These are phyloP conservation scores for Anolis carolinensis DNA, from an alignment of 2,113 vertebrate genomes.

Conservation along the genomic window DNA sequence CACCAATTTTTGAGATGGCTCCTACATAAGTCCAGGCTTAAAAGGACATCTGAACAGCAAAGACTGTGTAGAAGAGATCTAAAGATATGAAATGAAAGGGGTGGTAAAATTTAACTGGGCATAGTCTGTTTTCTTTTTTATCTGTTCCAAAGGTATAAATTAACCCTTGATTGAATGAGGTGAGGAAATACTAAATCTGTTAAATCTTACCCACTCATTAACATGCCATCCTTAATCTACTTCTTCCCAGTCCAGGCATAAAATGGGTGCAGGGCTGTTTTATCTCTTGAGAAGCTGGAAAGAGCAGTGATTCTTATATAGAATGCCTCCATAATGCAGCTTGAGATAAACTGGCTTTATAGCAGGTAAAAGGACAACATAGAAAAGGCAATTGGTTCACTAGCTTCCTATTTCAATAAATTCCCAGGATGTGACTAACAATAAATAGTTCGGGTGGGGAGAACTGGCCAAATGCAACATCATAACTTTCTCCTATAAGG, in stretches of 20 bases:
- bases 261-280: constrained; percentile 3
- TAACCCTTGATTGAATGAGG: not conserved
- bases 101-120: constrained; percentile 17
- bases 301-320: not conserved
- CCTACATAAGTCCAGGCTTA: not conserved
- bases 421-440: not conserved
- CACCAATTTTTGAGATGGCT: not conserved
- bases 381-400: not conserved
- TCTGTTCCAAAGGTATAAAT: constrained; percentile 21
- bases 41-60: not conserved
- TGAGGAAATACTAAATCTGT: constrained; percentile 14
- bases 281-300: constrained; percentile 20
- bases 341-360: not conserved
- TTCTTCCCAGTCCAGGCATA: constrained; percentile 8
- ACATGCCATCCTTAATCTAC: constrained; percentile 17
- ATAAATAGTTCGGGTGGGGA: not conserved
- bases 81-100: constrained; percentile 17
- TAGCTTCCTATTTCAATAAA: not conserved
- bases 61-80: not conserved
- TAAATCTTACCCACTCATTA: constrained; percentile 24
- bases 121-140: not conserved
- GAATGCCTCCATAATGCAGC: not conserved
- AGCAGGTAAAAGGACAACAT: not conserved
- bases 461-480: not conserved
- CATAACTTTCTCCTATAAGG: not conserved